These are phyloP conservation scores for mouse (Mus musculus) DNA, from an alignment of 2,113 vertebrate species.

Conservation along the genomic window GRCm39 chr1:72225001-72225500, in stretches of 20 bases:
- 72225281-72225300: fast-evolving
- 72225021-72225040: background rate
- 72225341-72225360: background rate
- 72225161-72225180: background rate
- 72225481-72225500: background rate
- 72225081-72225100: no score
- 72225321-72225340: background rate
- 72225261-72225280: background rate
- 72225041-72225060: background rate
- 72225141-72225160: background rate
- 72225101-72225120: background rate
- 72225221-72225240: background rate
- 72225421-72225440: slow-evolving; percentile 22
- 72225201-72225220: background rate
- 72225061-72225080: background rate
- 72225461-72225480: background rate
- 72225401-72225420: background rate
- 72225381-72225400: background rate
- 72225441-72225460: slow-evolving; percentile 15
- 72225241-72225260: background rate
- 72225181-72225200: background rate
- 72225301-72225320: background rate
- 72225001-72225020: background rate
- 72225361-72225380: background rate
- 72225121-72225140: background rate